These are phyloP conservation scores for Drosophila nigricruria DNA, from an alignment of 2,888 invertebrate genomes.

Conservation along the genomic window DNA sequence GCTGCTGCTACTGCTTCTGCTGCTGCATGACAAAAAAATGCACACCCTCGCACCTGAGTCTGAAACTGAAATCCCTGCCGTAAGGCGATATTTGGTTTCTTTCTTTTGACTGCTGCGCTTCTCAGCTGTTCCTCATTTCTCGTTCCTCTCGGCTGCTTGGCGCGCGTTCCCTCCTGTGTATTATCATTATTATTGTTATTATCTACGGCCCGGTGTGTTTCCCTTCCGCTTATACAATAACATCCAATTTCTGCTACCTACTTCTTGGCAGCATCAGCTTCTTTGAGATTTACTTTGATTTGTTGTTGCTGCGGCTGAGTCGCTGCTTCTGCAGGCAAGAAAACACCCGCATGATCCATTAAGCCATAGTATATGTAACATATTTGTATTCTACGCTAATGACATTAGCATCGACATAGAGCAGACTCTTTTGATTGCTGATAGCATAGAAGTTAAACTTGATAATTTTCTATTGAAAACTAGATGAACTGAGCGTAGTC, in stretches of 20 bases:
- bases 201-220: constrained; percentile 82
- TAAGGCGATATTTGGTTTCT: constrained; percentile 58
- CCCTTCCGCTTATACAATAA: constrained; percentile 78
- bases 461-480: neutral
- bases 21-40: constrained; percentile 63
- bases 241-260: constrained; percentile 79
- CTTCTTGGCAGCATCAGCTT: constrained; percentile 45
- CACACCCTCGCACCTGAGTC: constrained; percentile 81
- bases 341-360: constrained; percentile 68
- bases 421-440: constrained; percentile 7
- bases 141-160: constrained; percentile 43
- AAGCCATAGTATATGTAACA: constrained; percentile 56
- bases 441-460: neutral
- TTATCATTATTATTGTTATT: constrained; percentile 74
- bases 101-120: constrained; percentile 27
- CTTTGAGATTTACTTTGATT: constrained; percentile 64
- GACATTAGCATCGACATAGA: constrained; percentile 44
- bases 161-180: constrained; percentile 65
- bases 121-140: constrained; percentile 44
- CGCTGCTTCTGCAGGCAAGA: constrained; percentile 22
- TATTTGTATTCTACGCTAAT: constrained; percentile 70
- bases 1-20: constrained; percentile 17
- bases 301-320: constrained; percentile 37
- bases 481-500: neutral
- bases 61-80: constrained; percentile 68